Evolutionary conservation across 2,113 vertebrate genomes (phyloP).

Genomic region (Puntigrus tetrazona): DNA sequence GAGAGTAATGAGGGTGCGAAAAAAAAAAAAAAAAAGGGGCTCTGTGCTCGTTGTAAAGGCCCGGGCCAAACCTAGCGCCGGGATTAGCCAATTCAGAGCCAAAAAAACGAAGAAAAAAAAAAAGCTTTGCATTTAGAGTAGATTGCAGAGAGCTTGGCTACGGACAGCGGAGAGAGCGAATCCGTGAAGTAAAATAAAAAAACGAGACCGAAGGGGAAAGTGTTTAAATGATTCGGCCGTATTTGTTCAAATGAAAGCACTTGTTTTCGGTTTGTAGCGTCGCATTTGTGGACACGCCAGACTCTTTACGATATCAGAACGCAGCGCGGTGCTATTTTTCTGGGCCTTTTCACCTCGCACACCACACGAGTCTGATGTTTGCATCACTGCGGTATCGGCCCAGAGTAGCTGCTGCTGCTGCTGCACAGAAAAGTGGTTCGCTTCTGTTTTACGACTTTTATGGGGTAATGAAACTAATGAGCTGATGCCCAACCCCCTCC

Average conservation of each 20-base stretch:
- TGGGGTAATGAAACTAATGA: conserved; percentile 49
- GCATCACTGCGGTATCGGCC: neutral
- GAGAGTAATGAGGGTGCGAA: conserved; percentile 62
- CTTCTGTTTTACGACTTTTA: conserved; percentile 41
- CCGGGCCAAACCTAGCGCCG: conserved; percentile 32
- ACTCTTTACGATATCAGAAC: neutral
- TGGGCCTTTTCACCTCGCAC: neutral
- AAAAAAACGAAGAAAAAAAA: conserved; percentile 40
- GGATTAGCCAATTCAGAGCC: conserved; percentile 59
- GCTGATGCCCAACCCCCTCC: conserved; percentile 35
- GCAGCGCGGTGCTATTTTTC: neutral
- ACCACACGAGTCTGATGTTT: neutral
- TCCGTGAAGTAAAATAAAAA: neutral
- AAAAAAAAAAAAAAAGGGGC: too few species aligned
- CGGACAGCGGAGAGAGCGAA: neutral
- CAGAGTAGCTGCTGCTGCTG: conserved; percentile 17
- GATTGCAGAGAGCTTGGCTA: conserved; percentile 25
- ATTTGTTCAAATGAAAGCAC: neutral
- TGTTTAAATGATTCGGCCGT: neutral
- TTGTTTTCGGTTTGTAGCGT: neutral
- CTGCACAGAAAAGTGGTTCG: conserved; percentile 1
- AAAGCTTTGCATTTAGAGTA: conserved; percentile 68
- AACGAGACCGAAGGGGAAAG: neutral
- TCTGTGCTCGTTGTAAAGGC: conserved; percentile 45
- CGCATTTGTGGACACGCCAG: neutral